Base-by-base conservation (phyloP, 2,113 vertebrate genomes). In the Hepsetus odoe region DNA sequence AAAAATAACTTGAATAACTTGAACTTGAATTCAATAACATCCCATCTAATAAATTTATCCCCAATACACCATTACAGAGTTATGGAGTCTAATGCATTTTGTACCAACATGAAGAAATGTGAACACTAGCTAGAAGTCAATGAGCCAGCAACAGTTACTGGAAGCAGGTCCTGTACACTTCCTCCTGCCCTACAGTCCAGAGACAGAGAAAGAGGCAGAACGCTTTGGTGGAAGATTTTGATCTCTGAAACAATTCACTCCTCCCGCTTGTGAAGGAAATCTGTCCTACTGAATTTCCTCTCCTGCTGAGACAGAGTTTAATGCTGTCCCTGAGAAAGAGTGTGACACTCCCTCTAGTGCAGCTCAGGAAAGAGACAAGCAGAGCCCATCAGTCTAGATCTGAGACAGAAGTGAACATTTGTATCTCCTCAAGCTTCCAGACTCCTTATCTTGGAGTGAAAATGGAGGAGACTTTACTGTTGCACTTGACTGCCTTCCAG, bases 401-500 rank as follows among this genome's bases (percentile, higher is more conserved):
- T 12, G 16, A 6, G 67, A 71, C 61, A 72, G 33, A 68, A 64
- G 24, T 46, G 38, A 32, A 76, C 56, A 28, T 18, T 53, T 64
- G 62, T 65, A 38, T 70, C 33, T 70, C 55, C 38, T 68, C 24
- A 70, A 58, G 28, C 53, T 22, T 79, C 72, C 38, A 70, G 35
- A 67, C 38, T 71, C 40, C 74, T 76, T 78, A 71, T 80, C 74
- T 75, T 26, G 12, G 18, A 40, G 58, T 71, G 56, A 44, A 73
- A 72, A 71, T 77, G 59, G 72, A 69, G 42, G 28, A 82, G 77
- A 62, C 69, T 66, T 68, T 68, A 72, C 68, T 49, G 66, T 42
- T 72, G 59, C 65, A 35, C 62, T 78, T 84, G 77, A 79, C n/a
- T n/a, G 38, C 42, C 20, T 66, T 80, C 82, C 84, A 82, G 72